phyloP scores from a whole-genome alignment of 2,113 vertebrate species.

The Semicossyphus pulcher region DNA sequence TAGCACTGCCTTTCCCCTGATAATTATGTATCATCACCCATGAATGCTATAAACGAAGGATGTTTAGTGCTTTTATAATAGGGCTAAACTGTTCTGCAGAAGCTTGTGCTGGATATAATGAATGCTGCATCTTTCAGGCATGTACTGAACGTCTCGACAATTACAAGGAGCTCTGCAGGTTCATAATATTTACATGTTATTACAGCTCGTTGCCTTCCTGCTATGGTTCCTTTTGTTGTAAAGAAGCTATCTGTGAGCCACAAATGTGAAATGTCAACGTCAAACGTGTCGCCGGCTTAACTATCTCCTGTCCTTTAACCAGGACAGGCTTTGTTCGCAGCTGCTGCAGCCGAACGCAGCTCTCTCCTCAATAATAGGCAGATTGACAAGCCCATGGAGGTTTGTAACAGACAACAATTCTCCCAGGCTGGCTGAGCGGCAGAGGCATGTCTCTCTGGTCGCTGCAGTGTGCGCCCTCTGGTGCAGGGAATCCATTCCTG shows the following conservation, averaged over 20 bases:
- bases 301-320: constrained; percentile 39
- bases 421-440: constrained; percentile 8
- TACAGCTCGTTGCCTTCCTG: constrained; percentile 34
- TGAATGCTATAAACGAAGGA: constrained; percentile 69
- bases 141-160: constrained; percentile 43
- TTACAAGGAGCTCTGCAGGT: constrained; percentile 49
- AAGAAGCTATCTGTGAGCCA: constrained; percentile 28
- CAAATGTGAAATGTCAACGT: constrained; percentile 44
- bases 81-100: constrained; percentile 63
- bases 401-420: constrained; percentile 41
- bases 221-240: constrained; percentile 37
- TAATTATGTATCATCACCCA: constrained; percentile 72
- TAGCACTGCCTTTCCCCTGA: constrained; percentile 63
- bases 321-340: constrained; percentile 37
- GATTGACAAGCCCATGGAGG: constrained; percentile 49
- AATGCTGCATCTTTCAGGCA: constrained; percentile 50
- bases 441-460: constrained; percentile 7
- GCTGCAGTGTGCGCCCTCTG: neutral
- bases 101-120: constrained; percentile 52
- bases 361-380: constrained; percentile 27
- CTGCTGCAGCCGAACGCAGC: constrained; percentile 10
- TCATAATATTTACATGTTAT: constrained; percentile 66
- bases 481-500: constrained; percentile 53
- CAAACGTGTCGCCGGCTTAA: constrained; percentile 48
- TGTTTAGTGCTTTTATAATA: constrained; percentile 70